Evolutionary conservation across 1,140 invertebrate species (phyloP).

Genomic region (Pseudomyrmex cubaensis): DNA sequence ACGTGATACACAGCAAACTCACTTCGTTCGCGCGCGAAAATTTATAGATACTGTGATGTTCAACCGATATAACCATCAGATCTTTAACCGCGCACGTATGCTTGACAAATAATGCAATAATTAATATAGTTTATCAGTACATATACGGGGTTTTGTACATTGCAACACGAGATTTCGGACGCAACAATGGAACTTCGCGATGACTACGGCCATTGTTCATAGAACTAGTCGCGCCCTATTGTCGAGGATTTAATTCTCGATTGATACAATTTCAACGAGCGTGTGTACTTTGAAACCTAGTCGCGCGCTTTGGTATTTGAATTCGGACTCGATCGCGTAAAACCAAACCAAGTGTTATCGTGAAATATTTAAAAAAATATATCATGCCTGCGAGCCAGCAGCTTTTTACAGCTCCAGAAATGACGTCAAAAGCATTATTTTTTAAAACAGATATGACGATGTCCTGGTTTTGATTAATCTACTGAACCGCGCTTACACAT

Average conservation of each 20-base stretch:
- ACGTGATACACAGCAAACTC: neutral
- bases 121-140: slow-evolving; percentile 48
- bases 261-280: slow-evolving; percentile 73
- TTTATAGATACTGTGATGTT: slow-evolving; percentile 14
- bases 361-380: neutral
- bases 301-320: slow-evolving; percentile 26
- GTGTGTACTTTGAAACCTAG: slow-evolving; percentile 63
- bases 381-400: neutral
- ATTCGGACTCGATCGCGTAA: neutral
- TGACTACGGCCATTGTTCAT: slow-evolving; percentile 54
- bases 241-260: slow-evolving; percentile 68
- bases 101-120: slow-evolving; percentile 44
- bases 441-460: neutral
- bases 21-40: slow-evolving; percentile 17
- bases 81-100: slow-evolving; percentile 8
- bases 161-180: neutral
- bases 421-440: slow-evolving; percentile 1
- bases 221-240: slow-evolving; percentile 39
- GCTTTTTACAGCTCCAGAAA: neutral
- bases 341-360: slow-evolving; percentile 24
- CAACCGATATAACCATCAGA: neutral
- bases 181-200: slow-evolving; percentile 38
- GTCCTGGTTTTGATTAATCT: neutral
- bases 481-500: neutral
- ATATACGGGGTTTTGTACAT: neutral